Evolutionary conservation across 2,113 vertebrate species (phyloP).

Genomic region (Psephotus haematonotus): DNA sequence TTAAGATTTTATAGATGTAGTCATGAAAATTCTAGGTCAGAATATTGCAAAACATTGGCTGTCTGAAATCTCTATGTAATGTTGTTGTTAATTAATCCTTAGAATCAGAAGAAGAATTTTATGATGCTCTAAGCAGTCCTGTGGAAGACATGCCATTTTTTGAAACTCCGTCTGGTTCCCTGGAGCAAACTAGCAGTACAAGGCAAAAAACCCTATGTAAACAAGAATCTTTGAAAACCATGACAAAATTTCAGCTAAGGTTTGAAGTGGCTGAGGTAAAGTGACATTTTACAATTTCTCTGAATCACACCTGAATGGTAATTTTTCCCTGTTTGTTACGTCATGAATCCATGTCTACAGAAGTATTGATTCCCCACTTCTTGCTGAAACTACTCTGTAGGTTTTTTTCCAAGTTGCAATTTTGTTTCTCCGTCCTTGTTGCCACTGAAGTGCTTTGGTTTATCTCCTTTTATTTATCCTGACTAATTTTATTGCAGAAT

Average conservation of each 20-base stretch:
- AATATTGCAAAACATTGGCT: neutral
- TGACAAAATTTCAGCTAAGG: slow-evolving; percentile 83
- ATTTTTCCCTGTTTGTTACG: neutral
- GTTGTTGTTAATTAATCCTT: slow-evolving; percentile 40
- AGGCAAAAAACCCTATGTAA: slow-evolving; percentile 72
- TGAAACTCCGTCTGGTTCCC: slow-evolving; percentile 66
- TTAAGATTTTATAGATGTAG: neutral
- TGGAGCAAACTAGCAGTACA: slow-evolving; percentile 40
- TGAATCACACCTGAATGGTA: neutral
- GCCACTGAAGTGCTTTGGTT: neutral
- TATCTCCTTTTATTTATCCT: neutral
- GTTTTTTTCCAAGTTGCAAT: neutral
- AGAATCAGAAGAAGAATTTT: slow-evolving; percentile 95
- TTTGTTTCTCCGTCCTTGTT: neutral
- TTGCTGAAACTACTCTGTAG: neutral
- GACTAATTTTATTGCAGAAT: neutral
- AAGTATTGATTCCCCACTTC: neutral
- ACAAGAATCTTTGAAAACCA: slow-evolving; percentile 85
- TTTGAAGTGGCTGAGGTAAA: slow-evolving; percentile 93
- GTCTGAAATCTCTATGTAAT: neutral
- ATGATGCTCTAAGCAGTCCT: slow-evolving; percentile 91
- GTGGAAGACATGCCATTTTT: slow-evolving; percentile 82
- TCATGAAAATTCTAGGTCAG: neutral
- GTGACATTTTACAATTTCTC: neutral
- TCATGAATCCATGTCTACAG: neutral